Evolutionary conservation across 2,888 invertebrate species (phyloP).

Genomic region (Phengaris arion): DNA sequence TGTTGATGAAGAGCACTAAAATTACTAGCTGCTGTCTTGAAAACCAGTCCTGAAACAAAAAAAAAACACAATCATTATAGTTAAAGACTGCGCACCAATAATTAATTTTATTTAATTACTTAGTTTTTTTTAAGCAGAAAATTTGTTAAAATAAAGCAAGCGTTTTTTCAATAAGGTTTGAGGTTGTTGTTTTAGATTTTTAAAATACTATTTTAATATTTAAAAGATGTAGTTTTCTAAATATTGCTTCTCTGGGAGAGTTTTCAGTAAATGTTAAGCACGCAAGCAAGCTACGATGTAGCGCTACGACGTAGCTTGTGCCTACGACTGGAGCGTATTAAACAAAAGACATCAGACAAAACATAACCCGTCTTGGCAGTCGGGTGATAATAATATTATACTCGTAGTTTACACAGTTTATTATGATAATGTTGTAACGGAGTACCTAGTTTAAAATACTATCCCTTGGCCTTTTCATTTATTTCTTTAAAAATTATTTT

Average conservation of each 20-base stretch:
- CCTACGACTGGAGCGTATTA: neutral
- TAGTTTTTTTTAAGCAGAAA: neutral
- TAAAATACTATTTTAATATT: too few species aligned
- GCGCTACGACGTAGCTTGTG: conserved; percentile 1
- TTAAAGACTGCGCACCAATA: neutral
- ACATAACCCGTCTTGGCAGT: too few species aligned
- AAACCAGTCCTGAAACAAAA: conserved; percentile 92
- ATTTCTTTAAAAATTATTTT: too few species aligned
- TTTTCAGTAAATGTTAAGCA: neutral
- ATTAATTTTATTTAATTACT: neutral
- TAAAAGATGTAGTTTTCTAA: too few species aligned
- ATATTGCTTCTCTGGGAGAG: neutral
- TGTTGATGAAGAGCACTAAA: conserved; percentile 95
- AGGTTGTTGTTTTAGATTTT: too few species aligned
- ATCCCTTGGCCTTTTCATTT: neutral
- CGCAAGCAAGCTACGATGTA: neutral
- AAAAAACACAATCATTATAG: conserved; percentile 30
- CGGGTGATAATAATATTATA: too few species aligned
- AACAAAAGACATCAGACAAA: neutral
- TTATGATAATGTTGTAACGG: neutral
- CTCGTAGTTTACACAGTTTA: neutral
- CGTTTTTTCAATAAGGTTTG: too few species aligned
- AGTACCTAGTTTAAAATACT: neutral
- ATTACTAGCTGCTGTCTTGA: conserved; percentile 96
- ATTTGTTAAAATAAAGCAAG: neutral